Evolutionary conservation across 1,140 invertebrate genomes (phyloP).

Genomic region (Armadillidium nasatum): DNA sequence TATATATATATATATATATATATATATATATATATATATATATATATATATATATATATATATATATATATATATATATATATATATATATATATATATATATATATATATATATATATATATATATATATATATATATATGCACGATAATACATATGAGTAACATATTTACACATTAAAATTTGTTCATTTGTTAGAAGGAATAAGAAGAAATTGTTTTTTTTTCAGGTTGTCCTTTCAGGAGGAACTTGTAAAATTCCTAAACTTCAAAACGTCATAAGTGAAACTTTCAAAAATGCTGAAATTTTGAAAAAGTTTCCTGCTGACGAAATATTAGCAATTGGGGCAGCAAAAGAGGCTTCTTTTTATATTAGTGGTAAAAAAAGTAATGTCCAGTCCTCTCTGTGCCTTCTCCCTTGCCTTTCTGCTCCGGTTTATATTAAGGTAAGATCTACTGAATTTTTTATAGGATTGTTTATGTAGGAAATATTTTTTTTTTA

Average conservation of each 20-base stretch:
- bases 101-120: too few relatives aligned
- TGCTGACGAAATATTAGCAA: slow-evolving; percentile 21
- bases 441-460: not conserved
- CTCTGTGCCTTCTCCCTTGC: not conserved
- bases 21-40: too few relatives aligned
- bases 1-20: too few relatives aligned
- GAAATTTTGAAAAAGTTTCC: slow-evolving; percentile 20
- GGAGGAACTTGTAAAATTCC: slow-evolving; percentile 28
- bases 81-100: too few relatives aligned
- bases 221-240: slow-evolving; percentile 20
- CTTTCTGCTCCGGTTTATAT: not conserved
- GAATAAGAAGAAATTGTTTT: not conserved
- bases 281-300: slow-evolving; percentile 16
- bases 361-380: not conserved
- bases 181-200: too few relatives aligned
- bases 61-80: too few relatives aligned
- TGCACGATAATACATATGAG: too few relatives aligned
- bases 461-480: too few relatives aligned
- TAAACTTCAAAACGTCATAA: slow-evolving; percentile 15
- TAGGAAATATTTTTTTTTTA: too few relatives aligned
- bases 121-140: too few relatives aligned
- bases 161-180: too few relatives aligned
- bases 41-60: too few relatives aligned
- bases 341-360: slow-evolving; percentile 20
- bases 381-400: not conserved